phyloP scores from a whole-genome alignment of 1,140 invertebrate genomes.

The Triops cancriformis region DNA sequence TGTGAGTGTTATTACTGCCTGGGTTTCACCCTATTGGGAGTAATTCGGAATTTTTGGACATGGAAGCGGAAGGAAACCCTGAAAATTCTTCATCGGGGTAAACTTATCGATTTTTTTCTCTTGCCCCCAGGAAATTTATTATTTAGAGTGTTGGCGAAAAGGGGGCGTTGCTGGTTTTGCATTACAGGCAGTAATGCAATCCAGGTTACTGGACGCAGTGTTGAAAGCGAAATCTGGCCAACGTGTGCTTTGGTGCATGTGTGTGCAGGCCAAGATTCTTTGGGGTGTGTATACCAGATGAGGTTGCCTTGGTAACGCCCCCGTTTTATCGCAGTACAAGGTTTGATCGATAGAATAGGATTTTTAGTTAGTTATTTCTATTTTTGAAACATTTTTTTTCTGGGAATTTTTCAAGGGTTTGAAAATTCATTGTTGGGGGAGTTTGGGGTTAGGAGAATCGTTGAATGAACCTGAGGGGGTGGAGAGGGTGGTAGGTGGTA shows the following conservation, averaged over 20 bases:
- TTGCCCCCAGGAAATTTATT: too few relatives aligned
- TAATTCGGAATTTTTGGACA: too few relatives aligned
- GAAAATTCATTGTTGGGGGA: neutral
- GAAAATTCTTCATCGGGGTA: too few relatives aligned
- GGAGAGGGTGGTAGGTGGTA: neutral
- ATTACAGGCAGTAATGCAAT: neutral
- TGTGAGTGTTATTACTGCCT: too few relatives aligned
- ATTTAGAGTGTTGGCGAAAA: too few relatives aligned
- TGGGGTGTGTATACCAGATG: neutral
- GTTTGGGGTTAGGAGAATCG: neutral
- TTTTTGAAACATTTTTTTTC: neutral
- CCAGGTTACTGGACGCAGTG: neutral
- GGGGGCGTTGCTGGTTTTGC: neutral
- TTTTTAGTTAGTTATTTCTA: neutral
- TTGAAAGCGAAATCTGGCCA: neutral
- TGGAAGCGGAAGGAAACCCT: too few relatives aligned
- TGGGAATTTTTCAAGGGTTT: neutral
- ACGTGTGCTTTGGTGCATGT: too few relatives aligned
- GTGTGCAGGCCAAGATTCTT: neutral
- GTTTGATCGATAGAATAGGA: neutral
- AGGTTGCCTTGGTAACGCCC: conserved; percentile 2
- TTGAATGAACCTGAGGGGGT: neutral
- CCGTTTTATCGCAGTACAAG: neutral
- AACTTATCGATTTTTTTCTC: too few relatives aligned
- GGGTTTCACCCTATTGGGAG: too few relatives aligned